phyloP scores from a whole-genome alignment of 2,797 vertebrate genomes.

The Holocentrus rufus region DNA sequence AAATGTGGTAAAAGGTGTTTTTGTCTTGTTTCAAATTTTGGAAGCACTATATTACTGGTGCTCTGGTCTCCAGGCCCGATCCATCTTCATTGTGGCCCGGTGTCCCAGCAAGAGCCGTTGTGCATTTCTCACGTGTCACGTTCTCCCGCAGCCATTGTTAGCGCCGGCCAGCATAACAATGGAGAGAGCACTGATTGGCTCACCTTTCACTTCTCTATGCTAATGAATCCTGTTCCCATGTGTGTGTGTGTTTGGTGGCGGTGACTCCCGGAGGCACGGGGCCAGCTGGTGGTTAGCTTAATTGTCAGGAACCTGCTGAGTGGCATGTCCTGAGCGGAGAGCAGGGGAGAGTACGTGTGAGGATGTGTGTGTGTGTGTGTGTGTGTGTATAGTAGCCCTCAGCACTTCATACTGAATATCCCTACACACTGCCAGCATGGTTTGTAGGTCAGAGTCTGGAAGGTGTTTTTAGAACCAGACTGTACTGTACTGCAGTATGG shows the following conservation, averaged over 20 bases:
- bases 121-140: slow-evolving; percentile 73
- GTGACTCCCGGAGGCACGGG: slow-evolving; percentile 52
- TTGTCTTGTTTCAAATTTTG: slow-evolving; percentile 35
- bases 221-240: slow-evolving; percentile 66
- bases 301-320: slow-evolving; percentile 80
- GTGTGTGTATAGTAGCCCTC: slow-evolving; percentile 11
- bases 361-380: slow-evolving; percentile 9
- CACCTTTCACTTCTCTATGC: slow-evolving; percentile 82
- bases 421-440: slow-evolving; percentile 40
- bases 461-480: slow-evolving; percentile 39
- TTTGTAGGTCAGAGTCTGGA: slow-evolving; percentile 62
- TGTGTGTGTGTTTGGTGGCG: slow-evolving; percentile 29
- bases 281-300: slow-evolving; percentile 80
- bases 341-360: slow-evolving; percentile 21
- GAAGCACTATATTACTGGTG: slow-evolving; percentile 38
- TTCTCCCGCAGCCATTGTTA: slow-evolving; percentile 69
- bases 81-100: slow-evolving; percentile 60
- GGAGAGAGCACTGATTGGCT: slow-evolving; percentile 73
- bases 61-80: slow-evolving; percentile 43
- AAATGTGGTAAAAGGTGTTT: slow-evolving; percentile 15
- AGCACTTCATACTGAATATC: slow-evolving; percentile 24
- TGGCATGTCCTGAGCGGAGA: slow-evolving; percentile 64
- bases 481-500: slow-evolving; percentile 11
- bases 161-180: slow-evolving; percentile 58
- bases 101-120: slow-evolving; percentile 50